Evolutionary conservation across 2,888 invertebrate species (phyloP).

Genomic region (Geotrupes spiniger): DNA sequence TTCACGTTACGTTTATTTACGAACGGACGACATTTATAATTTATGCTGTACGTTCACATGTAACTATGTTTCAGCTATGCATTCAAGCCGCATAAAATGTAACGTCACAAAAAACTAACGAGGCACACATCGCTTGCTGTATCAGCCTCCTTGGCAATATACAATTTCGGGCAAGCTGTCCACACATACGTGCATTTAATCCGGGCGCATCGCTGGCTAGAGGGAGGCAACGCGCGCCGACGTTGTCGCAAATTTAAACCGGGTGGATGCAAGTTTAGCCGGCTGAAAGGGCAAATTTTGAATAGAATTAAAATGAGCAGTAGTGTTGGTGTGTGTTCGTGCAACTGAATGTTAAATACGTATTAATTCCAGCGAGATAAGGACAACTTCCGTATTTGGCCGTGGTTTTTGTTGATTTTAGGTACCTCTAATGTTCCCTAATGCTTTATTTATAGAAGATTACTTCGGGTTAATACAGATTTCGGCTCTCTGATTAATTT

Average conservation of each 20-base stretch:
- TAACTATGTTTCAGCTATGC: too few relatives aligned
- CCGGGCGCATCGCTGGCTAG: background rate
- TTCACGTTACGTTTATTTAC: too few relatives aligned
- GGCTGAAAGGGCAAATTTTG: constrained; percentile 23
- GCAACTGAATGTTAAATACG: constrained; percentile 25
- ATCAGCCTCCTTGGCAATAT: constrained; percentile 21
- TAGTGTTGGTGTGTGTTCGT: constrained; percentile 19
- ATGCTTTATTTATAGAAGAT: constrained; percentile 21
- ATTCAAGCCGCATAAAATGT: constrained; percentile 3
- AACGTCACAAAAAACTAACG: constrained; percentile 16
- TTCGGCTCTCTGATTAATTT: constrained; percentile 15
- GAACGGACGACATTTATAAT: constrained; percentile 4
- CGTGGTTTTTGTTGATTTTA: constrained; percentile 20
- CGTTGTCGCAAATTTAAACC: constrained; percentile 1
- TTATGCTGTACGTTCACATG: background rate
- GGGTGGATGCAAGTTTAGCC: background rate
- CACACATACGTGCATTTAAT: background rate
- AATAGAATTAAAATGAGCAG: constrained; percentile 24
- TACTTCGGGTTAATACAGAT: constrained; percentile 17
- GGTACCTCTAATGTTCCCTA: constrained; percentile 20
- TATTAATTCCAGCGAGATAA: constrained; percentile 24
- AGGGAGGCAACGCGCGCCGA: constrained; percentile 1
- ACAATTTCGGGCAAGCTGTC: background rate
- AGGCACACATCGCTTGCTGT: constrained; percentile 14
- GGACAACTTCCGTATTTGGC: constrained; percentile 23